phyloP scores from a whole-genome alignment of 2,797 vertebrate species.

The Propithecus deckenii region DNA sequence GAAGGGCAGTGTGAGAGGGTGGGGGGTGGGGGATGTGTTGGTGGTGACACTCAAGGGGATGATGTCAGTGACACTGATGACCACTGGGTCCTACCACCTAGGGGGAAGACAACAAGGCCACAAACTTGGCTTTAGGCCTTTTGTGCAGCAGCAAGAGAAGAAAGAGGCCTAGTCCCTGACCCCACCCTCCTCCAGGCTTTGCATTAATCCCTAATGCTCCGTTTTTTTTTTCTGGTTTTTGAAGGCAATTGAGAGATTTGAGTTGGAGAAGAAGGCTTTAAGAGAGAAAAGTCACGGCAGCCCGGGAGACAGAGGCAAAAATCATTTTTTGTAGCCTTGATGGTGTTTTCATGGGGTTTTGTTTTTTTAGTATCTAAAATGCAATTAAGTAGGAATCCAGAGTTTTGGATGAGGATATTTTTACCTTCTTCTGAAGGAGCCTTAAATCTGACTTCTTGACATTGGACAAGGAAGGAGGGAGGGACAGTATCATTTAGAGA shows the following conservation, averaged over 20 bases:
- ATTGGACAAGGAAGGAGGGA: neutral
- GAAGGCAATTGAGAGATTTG: slow-evolving; percentile 70
- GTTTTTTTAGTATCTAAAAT: neutral
- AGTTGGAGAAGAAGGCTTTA: slow-evolving; percentile 61
- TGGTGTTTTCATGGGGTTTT: neutral
- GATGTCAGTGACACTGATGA: neutral
- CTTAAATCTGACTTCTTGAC: neutral
- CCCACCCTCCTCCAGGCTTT: neutral
- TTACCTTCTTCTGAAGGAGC: neutral
- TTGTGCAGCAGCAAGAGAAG: neutral
- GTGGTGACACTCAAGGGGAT: neutral
- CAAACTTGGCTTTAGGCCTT: neutral
- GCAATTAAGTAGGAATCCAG: neutral
- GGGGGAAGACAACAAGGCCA: neutral
- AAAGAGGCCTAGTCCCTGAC: neutral
- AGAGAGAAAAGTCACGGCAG: slow-evolving; percentile 24
- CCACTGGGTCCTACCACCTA: neutral
- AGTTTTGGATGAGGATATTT: neutral
- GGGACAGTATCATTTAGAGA: neutral
- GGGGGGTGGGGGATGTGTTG: rapidly evolving
- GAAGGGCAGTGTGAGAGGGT: neutral
- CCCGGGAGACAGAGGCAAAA: slow-evolving; percentile 47
- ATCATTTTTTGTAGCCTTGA: neutral
- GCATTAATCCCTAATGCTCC: neutral
- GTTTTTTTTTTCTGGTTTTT: slow-evolving; percentile 41